Percentiles rank a stretch among this genome's conserved stretches.
phyloP scores from a whole-genome alignment of 2,888 invertebrate species.

The Ditula angustiorana region DNA sequence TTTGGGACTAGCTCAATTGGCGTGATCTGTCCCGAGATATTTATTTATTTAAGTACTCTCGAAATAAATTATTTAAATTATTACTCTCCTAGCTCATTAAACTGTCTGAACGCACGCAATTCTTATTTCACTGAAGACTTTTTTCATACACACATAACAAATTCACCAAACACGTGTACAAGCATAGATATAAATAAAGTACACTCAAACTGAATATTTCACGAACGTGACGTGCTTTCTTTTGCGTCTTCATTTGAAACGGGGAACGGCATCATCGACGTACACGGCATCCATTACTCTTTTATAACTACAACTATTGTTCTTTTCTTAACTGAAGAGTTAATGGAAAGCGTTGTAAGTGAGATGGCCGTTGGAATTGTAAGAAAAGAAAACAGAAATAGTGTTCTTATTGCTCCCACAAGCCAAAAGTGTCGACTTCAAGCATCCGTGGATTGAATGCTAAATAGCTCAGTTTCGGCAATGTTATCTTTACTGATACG shows the following conservation, averaged over 20 bases:
- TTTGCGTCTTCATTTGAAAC: conserved; percentile 19
- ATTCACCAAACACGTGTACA: conserved; percentile 21
- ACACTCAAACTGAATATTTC: conserved; percentile 34
- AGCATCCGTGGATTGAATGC: conserved; percentile 49
- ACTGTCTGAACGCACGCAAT: not conserved
- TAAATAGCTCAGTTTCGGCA: conserved; percentile 40
- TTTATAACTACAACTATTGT: not conserved
- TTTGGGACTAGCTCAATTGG: no score
- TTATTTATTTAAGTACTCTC: no score
- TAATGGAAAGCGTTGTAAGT: not conserved
- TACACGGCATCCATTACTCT: not conserved
- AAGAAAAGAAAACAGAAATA: conserved; percentile 37
- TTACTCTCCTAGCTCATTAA: not conserved
- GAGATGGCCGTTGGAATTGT: not conserved
- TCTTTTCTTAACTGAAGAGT: not conserved
- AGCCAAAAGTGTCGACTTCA: conserved; percentile 50
- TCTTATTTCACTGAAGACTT: not conserved
- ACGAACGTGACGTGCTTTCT: conserved; percentile 27
- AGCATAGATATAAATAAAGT: conserved; percentile 19
- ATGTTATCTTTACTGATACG: conserved; percentile 30
- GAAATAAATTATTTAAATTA: not conserved
- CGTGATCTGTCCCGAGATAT: no score
- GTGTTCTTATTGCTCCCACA: conserved; percentile 48
- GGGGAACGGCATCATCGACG: not conserved
- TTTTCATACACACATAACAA: conserved; percentile 16